Evolutionary conservation across 2,888 invertebrate species (phyloP), one percentile per base, ranked within the genome.

Genomic region (Pseudoips prasinana): DNA sequence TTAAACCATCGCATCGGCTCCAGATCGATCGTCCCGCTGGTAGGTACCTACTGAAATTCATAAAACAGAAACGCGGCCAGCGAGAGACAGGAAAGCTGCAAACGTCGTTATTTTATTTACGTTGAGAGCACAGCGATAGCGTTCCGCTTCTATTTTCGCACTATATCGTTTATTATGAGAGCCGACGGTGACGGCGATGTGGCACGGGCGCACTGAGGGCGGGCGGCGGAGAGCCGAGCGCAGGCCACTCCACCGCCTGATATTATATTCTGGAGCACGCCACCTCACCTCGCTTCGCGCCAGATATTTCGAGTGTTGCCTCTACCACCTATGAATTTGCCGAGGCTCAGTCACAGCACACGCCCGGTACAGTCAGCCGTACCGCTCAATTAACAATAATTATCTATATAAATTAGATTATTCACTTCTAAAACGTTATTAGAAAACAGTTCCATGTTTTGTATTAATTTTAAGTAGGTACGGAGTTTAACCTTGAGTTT

Each of bases 221-320:
- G 67, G 57, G n/a, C 14, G 14, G 48, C 55, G 57, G 58, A 64
- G 63, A 57, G 58, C 60, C 50, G 53, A 60, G 76, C 75, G 64
- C 73, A 69, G 75, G 71, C 81, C 84, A 79, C 84, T 81, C 70
- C 72, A 77, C 74, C 60, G 79, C 71, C 80, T 88, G 79, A 86
- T 87, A 88, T 88, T 84, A 85, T 88, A 88, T 87, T 87, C 88
- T 87, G 74, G 90, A 90, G 82, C 88, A 87, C 79, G 86, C 70
- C 85, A 69, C 84, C 87, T 81, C 85, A 69, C 84, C 85, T 76
- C 83, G 69, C 73, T 64, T 74, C 84, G 80, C 82, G 73, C 79
- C 82, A 76, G 90, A 90, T 84, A 86, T 90, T 78, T 90, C 88
- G 77, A 88, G 87, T 84, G 83, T 73, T 80, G 75, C 78, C 77